phyloP scores from a whole-genome alignment of 2,888 invertebrate genomes.

The Ichneumoninae sp. region DNA sequence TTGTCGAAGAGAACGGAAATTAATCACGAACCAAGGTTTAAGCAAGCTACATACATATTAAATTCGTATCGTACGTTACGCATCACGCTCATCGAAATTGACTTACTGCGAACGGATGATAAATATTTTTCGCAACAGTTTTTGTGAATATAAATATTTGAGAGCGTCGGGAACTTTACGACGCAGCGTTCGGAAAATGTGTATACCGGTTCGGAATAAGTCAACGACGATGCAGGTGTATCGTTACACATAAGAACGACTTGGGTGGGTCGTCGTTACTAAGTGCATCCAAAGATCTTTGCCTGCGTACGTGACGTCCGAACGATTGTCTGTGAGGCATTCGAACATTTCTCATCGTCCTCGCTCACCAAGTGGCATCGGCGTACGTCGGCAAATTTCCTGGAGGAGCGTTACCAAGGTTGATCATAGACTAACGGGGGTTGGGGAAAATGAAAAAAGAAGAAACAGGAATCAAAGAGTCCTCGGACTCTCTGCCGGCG shows the following conservation, averaged over 20 bases:
- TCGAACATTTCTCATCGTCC: not conserved
- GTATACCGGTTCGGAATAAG: slow-evolving; percentile 46
- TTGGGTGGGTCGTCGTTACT: slow-evolving; percentile 34
- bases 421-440: slow-evolving; percentile 34
- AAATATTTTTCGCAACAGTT: not conserved
- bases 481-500: slow-evolving; percentile 23
- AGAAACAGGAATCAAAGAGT: slow-evolving; percentile 27
- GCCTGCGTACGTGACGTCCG: slow-evolving; percentile 27
- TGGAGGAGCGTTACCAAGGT: slow-evolving; percentile 17
- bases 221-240: slow-evolving; percentile 44
- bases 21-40: slow-evolving; percentile 64
- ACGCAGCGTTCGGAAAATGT: not conserved
- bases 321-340: slow-evolving; percentile 16
- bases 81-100: slow-evolving; percentile 53
- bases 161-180: not conserved
- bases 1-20: slow-evolving; percentile 47
- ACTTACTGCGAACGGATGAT: slow-evolving; percentile 46
- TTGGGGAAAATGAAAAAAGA: not conserved
- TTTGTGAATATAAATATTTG: no score
- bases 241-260: slow-evolving; percentile 42
- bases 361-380: slow-evolving; percentile 3
- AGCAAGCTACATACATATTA: slow-evolving; percentile 64
- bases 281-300: slow-evolving; percentile 19
- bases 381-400: slow-evolving; percentile 53
- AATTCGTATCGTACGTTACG: slow-evolving; percentile 55